Evolutionary conservation across 2,113 vertebrate species (phyloP).

Genomic region (Casuarius casuarius): DNA sequence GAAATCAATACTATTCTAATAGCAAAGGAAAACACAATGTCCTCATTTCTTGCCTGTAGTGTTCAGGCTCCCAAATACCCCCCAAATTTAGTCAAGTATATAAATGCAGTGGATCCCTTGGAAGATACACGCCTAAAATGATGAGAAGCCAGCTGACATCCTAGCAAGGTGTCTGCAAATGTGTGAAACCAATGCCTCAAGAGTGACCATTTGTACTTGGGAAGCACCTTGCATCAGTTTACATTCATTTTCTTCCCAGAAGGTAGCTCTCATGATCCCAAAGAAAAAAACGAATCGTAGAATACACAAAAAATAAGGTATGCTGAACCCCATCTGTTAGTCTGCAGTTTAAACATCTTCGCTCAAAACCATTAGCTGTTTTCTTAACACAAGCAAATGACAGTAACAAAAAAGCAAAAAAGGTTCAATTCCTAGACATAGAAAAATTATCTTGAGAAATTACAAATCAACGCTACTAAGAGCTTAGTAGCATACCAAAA

Average conservation of each 20-base stretch:
- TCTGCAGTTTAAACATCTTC: not conserved
- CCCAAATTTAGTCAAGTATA: not conserved
- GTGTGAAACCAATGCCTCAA: not conserved
- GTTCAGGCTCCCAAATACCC: not conserved
- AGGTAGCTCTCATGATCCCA: not conserved
- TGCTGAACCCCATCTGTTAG: not conserved
- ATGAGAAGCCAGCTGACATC: not conserved
- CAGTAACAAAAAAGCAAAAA: fast-evolving
- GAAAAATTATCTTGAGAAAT: not conserved
- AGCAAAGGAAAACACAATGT: not conserved
- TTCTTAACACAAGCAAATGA: not conserved
- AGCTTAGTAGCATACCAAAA: not conserved
- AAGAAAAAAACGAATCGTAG: not conserved
- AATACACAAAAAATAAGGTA: not conserved
- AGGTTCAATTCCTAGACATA: fast-evolving
- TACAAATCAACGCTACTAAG: not conserved
- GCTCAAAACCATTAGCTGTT: not conserved
- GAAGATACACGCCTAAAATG: not conserved
- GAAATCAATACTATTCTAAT: not conserved
- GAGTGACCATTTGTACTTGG: not conserved
- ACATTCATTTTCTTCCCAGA: not conserved
- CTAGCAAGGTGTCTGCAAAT: not conserved
- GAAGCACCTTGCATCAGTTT: not conserved
- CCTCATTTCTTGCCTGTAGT: not conserved
- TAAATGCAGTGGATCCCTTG: not conserved